phyloP scores from a whole-genome alignment of 2,888 invertebrate genomes.

The Andrena trimmerana region DNA sequence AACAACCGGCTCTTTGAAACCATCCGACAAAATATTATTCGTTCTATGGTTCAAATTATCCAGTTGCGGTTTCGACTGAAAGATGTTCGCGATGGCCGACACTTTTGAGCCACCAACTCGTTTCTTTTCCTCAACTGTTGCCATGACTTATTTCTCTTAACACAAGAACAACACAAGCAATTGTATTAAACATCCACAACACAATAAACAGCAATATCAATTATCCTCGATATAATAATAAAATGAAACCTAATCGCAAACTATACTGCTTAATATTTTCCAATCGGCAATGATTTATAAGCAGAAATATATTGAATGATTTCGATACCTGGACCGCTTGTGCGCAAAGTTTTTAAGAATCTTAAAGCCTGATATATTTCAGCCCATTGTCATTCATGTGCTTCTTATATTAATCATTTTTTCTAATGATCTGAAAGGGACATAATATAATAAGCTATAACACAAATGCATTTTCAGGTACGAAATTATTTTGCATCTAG shows the following conservation, averaged over 20 bases:
- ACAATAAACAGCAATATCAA: neutral
- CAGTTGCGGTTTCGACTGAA: conserved; percentile 88
- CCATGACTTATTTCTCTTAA: conserved; percentile 80
- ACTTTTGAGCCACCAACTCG: conserved; percentile 92
- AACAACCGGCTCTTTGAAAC: conserved; percentile 85
- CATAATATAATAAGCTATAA: conserved; percentile 13
- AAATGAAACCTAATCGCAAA: neutral
- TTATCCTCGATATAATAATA: too few species aligned
- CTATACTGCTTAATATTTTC: neutral
- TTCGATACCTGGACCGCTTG: conserved; percentile 24
- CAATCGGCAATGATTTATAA: neutral
- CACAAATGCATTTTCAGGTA: neutral
- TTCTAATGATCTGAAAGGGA: conserved; percentile 62
- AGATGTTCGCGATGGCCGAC: conserved; percentile 96
- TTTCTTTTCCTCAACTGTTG: conserved; percentile 90
- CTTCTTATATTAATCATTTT: conserved; percentile 67
- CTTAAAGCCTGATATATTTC: conserved; percentile 68
- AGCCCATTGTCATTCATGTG: conserved; percentile 81
- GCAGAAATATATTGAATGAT: neutral
- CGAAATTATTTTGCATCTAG: conserved; percentile 21
- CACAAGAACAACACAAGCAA: conserved; percentile 2
- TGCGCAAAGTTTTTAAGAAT: conserved; percentile 29
- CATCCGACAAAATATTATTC: conserved; percentile 79
- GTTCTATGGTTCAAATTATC: conserved; percentile 80
- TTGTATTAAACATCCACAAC: neutral